Evolutionary conservation across 2,888 invertebrate genomes (phyloP).

Genomic region (Rosalia funebris): DNA sequence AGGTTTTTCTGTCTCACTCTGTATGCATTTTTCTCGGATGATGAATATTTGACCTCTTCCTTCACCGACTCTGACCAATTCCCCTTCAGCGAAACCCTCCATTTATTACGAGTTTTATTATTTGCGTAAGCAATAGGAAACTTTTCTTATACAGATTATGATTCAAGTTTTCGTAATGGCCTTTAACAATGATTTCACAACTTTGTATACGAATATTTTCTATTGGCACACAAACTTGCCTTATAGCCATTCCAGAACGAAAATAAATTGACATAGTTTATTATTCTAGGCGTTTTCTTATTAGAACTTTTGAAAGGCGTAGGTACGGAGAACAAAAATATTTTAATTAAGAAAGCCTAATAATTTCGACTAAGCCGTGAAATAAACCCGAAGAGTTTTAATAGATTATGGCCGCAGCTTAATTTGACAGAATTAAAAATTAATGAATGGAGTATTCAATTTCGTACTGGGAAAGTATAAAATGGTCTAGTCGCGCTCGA

Average conservation of each 20-base stretch:
- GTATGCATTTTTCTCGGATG: neutral
- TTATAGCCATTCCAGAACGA: constrained; percentile 34
- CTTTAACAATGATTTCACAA: constrained; percentile 45
- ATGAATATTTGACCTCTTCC: constrained; percentile 33
- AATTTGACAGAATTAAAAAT: constrained; percentile 30
- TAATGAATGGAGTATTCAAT: constrained; percentile 26
- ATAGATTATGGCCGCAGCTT: constrained; percentile 28
- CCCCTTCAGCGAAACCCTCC: constrained; percentile 32
- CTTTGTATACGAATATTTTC: constrained; percentile 36
- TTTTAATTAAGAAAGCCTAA: constrained; percentile 32
- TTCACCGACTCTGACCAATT: constrained; percentile 36
- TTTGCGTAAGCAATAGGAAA: constrained; percentile 46
- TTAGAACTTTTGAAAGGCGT: constrained; percentile 30
- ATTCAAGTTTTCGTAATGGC: constrained; percentile 45
- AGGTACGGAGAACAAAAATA: constrained; percentile 30
- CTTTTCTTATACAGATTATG: constrained; percentile 47
- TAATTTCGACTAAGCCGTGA: constrained; percentile 24
- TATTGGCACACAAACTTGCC: constrained; percentile 34
- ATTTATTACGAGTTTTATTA: constrained; percentile 44
- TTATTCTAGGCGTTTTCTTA: constrained; percentile 36
- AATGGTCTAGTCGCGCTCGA: neutral
- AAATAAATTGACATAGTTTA: constrained; percentile 42
- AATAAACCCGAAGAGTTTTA: constrained; percentile 26
- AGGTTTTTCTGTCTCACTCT: too few relatives aligned
- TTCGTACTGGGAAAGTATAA: constrained; percentile 15